Base-by-base conservation (phyloP, 2,888 invertebrate genomes). In the Ametastegia equiseti region DNA sequence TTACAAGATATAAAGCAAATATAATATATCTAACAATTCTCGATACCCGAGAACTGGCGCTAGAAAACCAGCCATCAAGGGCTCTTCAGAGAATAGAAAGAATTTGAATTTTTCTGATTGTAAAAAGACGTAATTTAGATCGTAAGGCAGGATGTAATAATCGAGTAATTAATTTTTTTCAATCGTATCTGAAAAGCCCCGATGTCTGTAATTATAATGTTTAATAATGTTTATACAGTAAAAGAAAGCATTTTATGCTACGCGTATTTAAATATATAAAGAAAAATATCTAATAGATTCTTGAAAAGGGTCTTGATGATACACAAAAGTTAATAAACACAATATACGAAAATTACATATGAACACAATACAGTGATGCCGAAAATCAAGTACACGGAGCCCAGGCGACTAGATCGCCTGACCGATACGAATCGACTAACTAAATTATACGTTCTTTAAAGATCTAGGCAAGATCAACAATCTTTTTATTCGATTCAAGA, bases 291-390 rank as follows among this genome's bases (percentile, higher is more conserved):
- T 50, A 50, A 3, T 47, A 47, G 47, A 47, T 47, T n/a, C 15
- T 3, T 47, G n/a, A 13, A 7, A 57, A 57, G 5, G 27, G 19
- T 50, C 50, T n/a, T n/a, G n/a, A 42, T 42, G 42, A 42, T 6
- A 5, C 42, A 9, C 42, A 42, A 42, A 6, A 42, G 9, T 42
- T 42, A 42, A 42, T 42, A 3, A 57, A 23, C 9, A 57, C 23
- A 57, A 57, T 57, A 57, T 57, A 65, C 65, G 36, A 36, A 19
- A n/a, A 36, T 36, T 36, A 36, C 15, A 65, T 65, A 65, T 65
- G 65, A 65, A 65, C 65, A 65, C 65, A 65, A 65, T 65, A 39
- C n/a, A 65, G 65, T 67, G 39, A 39, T 36, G 36, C 39, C 33
- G 33, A 33, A n/a, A 33, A 15, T 33, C 30, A 63, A 33, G 33